Evolutionary conservation across 30 jellyfish, hydroid and myxozoan species (phyloP).

Genomic region (Turritopsis dohrnii): DNA sequence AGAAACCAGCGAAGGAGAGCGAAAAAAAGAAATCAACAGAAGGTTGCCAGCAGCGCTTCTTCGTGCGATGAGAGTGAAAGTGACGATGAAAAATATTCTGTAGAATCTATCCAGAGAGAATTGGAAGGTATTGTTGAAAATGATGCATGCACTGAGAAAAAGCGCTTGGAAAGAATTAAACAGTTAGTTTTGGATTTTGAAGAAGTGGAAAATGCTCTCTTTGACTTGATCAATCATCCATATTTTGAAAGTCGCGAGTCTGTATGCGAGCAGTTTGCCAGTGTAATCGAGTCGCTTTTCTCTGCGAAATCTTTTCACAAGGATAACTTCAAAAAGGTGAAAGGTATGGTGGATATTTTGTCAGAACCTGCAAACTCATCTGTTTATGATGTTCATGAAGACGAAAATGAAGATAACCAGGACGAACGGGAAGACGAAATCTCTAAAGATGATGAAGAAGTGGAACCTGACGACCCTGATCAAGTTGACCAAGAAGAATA

Average conservation of each 20-base stretch:
- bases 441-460: neutral
- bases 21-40: neutral
- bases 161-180: neutral
- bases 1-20: neutral
- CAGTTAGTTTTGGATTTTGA: neutral
- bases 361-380: neutral
- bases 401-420: neutral
- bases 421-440: neutral
- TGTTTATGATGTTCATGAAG: neutral
- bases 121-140: neutral
- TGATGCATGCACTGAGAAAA: neutral
- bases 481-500: neutral
- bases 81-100: neutral
- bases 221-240: neutral
- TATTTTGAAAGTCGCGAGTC: slow-evolving; percentile 5
- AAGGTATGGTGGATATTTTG: neutral
- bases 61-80: neutral
- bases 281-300: neutral
- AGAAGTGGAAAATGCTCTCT: neutral
- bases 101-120: neutral
- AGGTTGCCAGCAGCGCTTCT: neutral
- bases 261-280: neutral
- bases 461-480: neutral
- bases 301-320: neutral
- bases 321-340: neutral